Percentiles rank a stretch among this genome's conserved stretches.
phyloP scores from a whole-genome alignment of 2,113 vertebrate species.

The Varanus komodoensis region DNA sequence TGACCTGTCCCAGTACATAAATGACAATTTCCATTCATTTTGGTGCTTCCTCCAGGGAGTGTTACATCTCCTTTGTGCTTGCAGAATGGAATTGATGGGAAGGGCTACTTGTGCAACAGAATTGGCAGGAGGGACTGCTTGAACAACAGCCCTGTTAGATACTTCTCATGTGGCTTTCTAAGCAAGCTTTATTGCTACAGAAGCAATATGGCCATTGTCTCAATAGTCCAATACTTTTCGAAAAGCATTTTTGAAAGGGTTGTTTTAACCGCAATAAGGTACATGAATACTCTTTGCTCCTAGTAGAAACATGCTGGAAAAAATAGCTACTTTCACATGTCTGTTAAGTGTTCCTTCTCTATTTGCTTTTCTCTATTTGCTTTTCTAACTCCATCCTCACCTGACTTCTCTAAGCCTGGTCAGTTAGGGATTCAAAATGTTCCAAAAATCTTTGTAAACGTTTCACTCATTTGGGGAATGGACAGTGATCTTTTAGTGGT shows the following conservation, averaged over 20 bases:
- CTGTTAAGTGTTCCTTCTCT: neutral
- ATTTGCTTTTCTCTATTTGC: neutral
- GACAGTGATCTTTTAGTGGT: neutral
- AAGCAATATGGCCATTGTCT: neutral
- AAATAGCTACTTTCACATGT: neutral
- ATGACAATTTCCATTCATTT: too few relatives aligned
- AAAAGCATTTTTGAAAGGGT: neutral
- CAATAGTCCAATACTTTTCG: neutral
- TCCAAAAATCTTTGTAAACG: neutral
- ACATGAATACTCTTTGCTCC: neutral
- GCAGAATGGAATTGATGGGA: too few relatives aligned
- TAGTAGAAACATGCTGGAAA: neutral
- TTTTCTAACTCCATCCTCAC: neutral
- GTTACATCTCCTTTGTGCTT: too few relatives aligned
- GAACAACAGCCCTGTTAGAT: too few relatives aligned
- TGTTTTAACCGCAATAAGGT: slow-evolving; percentile 3
- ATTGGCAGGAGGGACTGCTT: too few relatives aligned
- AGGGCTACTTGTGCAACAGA: too few relatives aligned
- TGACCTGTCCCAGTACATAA: too few relatives aligned
- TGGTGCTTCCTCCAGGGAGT: too few relatives aligned
- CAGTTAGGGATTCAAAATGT: neutral
- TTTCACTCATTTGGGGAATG: neutral
- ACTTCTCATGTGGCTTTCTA: neutral
- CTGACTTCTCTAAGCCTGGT: neutral
- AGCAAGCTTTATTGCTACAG: neutral